Base-by-base conservation (phyloP, 2,113 vertebrate species). In the Donacobius atricapilla region DNA sequence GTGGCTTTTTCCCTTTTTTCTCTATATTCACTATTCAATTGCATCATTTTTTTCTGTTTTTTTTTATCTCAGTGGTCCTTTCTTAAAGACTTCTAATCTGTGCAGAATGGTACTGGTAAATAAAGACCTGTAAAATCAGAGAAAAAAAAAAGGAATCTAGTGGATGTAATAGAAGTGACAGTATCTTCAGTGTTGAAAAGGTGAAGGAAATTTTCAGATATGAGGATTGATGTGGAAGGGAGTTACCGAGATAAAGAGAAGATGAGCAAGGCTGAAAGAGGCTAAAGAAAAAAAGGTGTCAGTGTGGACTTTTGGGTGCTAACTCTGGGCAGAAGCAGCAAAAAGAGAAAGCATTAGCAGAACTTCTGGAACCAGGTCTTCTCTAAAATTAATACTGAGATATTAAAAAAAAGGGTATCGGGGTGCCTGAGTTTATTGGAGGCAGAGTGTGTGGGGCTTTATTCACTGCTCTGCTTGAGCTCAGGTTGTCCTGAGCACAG, bases 381-480 rank as follows among this genome's bases (percentile, higher is more conserved):
- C 44, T 11, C 28, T 70, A 14, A 14, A 70, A 39, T 81, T 24
- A 37, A 21, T 30, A 27, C 24, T 8, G 30, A 79, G 39, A 23
- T 20, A 28, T 1, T n/a, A n/a, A 2, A 33, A 25, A 22, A 16
- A 23, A 7, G 7, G 6, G 25, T 7, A 5, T 7, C 0, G 1
- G 60, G 37, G 12, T 24, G 20, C 3, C 13, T 10, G 25, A 35
- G 14, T 42, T 66, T 44, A 3, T 8, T 39, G 20, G 42, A 47
- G 37, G n/a, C 18, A 24, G 23, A 50, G 7, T 10, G 9, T 30
- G 33, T 11, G 42, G 28, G 40, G 13, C 6, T 3, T 66, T 22
- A 6, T 31, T 15, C 20, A 9, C 4, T 42, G 83, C 35, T 40
- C 28, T 30, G 40, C 24, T 53, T 15, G 31, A 39, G 64, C 30